Base-by-base conservation (phyloP, 2,888 invertebrate genomes). In the Hecatera dysodea region DNA sequence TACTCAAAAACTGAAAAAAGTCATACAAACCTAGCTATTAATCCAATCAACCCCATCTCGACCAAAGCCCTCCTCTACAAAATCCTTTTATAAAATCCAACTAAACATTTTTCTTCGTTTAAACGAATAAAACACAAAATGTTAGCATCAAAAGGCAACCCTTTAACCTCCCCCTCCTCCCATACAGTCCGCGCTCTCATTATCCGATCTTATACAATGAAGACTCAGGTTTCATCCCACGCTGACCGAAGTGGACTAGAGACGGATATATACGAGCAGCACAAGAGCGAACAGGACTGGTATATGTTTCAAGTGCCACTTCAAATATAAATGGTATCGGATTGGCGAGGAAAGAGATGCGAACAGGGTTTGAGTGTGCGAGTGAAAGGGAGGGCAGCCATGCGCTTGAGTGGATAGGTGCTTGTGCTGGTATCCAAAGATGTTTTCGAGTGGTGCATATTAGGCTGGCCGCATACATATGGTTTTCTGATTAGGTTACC, bases 301-400 rank as follows among this genome's bases (percentile, higher is more conserved):
- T 84, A 85, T 89, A 90, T 74, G 74, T 81, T 78, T 84, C 80
- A 87, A 94, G 93, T 87, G 89, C 86, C 91, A 92, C 95, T 95
- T 89, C 84, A 95, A 92, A 91, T 91, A 92, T 94, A 94, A 95
- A 95, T 93, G 94, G 95, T 95, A 95, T 94, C 94, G 92, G 91
- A 93, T 92, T 91, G 71, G 71, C 89, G 84, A 72, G 81, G 86
- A 81, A 72, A 72, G 88, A 89, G 84, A 85, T 68, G 74, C 88
- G 82, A 86, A 89, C 76, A 82, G n/a, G 11, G 48, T 39, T 44
- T 69, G 22, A 39, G 61, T 62, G 61, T 78, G 73, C 80, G 82
- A 73, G 75, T 52, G 83, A 86, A 29, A 50, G 65, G 33, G 65
- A 69, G 48, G 59, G 60, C 24, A 52, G 52, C 53, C 72, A 80